Evolutionary conservation across 1,140 invertebrate species (phyloP).

Genomic region (Bemisia tabaci): DNA sequence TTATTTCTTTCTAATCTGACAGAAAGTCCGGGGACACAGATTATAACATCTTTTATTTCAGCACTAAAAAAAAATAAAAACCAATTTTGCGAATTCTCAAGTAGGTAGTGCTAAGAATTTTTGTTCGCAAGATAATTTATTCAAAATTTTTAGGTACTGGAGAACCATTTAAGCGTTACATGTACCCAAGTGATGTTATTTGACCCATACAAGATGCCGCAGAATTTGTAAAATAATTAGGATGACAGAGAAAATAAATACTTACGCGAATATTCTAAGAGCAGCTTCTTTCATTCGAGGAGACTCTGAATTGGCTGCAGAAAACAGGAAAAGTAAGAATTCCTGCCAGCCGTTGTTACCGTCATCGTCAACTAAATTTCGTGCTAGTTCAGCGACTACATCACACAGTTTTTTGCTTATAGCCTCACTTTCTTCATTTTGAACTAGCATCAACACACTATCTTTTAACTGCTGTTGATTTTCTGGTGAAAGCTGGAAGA

Average conservation of each 20-base stretch:
- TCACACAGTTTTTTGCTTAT: constrained; percentile 88
- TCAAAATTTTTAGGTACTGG: no score
- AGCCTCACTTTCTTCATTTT: constrained; percentile 59
- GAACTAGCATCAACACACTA: constrained; percentile 69
- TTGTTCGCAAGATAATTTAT: no score
- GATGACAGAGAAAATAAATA: constrained; percentile 18
- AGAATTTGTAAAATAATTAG: no score
- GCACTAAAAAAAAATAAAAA: no score
- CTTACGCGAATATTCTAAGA: constrained; percentile 83
- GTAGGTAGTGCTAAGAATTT: no score
- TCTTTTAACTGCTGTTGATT: constrained; percentile 69
- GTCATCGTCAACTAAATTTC: constrained; percentile 92
- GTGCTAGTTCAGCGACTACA: constrained; percentile 81
- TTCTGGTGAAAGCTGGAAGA: constrained; percentile 59
- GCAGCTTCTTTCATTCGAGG: constrained; percentile 81
- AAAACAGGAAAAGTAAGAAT: constrained; percentile 90
- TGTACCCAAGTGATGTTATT: no score
- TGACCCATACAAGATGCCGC: no score
- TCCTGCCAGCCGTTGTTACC: constrained; percentile 95
- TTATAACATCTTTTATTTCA: no score
- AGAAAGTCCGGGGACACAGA: no score
- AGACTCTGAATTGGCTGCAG: constrained; percentile 72
- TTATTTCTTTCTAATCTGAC: no score
- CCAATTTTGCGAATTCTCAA: no score
- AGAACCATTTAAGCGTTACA: no score